phyloP scores from a whole-genome alignment of 2,797 vertebrate genomes.

The Bradypus variegatus region DNA sequence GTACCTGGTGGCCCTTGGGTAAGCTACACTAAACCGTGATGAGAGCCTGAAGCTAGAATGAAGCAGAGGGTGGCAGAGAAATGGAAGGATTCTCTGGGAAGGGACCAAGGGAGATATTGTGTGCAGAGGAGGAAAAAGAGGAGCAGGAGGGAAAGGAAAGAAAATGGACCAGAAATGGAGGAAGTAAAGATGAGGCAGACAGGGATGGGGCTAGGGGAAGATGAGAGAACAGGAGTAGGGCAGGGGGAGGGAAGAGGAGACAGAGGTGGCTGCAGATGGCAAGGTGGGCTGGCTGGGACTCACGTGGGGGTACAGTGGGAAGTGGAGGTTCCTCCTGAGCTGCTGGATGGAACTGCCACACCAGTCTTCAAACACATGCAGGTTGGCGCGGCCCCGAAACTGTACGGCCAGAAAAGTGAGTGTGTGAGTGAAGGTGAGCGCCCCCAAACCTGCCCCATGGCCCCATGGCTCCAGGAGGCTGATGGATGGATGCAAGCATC shows the following conservation, averaged over 20 bases:
- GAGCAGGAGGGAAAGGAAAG: neutral
- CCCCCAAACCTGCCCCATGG: rapidly evolving
- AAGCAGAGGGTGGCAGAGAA: neutral
- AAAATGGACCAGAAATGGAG: neutral
- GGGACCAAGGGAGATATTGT: neutral
- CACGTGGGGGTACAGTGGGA: slow-evolving; percentile 91
- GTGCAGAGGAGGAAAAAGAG: neutral
- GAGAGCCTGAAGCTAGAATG: neutral
- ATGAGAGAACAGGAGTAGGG: neutral
- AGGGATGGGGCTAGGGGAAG: neutral
- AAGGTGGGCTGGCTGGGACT: slow-evolving; percentile 66
- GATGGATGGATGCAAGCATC: too few species aligned
- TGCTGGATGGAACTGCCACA: slow-evolving; percentile 85
- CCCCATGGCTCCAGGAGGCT: neutral
- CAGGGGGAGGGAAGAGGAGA: neutral
- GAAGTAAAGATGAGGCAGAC: neutral
- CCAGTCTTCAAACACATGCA: slow-evolving; percentile 98
- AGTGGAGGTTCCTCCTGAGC: slow-evolving; percentile 88
- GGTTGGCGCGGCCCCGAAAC: slow-evolving; percentile 87
- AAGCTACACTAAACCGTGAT: neutral
- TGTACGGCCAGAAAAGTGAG: slow-evolving; percentile 52
- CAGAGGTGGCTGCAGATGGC: rapidly evolving
- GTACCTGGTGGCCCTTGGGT: neutral
- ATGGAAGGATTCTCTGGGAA: neutral
- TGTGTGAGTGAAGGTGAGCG: rapidly evolving